These are phyloP conservation scores for Bubalus kerabau DNA, from an alignment of 2,113 vertebrate species.

Conservation along the genomic window DNA sequence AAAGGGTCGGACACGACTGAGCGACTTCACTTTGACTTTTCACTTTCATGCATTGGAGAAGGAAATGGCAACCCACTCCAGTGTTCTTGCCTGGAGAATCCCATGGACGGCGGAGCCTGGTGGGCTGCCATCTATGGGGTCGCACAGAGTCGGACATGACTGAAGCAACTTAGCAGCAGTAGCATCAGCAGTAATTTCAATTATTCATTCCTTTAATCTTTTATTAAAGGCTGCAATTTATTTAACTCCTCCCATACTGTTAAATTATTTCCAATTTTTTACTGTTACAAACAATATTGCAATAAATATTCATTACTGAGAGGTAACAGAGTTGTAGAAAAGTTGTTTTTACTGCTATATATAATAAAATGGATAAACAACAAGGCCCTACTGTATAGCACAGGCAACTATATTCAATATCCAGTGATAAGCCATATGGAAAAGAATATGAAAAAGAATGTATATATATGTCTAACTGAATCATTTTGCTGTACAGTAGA, in stretches of 20 bases:
- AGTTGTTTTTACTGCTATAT: background rate
- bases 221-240: background rate
- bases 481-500: background rate
- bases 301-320: background rate
- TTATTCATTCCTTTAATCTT: background rate
- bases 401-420: background rate
- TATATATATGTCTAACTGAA: background rate
- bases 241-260: background rate
- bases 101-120: too few relatives aligned
- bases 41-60: too few relatives aligned
- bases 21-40: too few relatives aligned
- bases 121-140: too few relatives aligned
- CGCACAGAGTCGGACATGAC: too few relatives aligned
- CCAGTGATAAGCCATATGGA: background rate
- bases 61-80: too few relatives aligned
- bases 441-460: background rate
- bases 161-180: too few relatives aligned
- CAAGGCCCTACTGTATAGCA: background rate
- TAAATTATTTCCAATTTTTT: background rate
- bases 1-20: too few relatives aligned
- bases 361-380: background rate
- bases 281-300: background rate
- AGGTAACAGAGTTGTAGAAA: background rate
- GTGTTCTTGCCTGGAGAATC: too few relatives aligned
- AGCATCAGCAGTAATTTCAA: background rate